A percentile compares a stretch with the other conserved stretches of the same genome.
Conservation (phyloP, 1,140 invertebrate species). For the Asbolus verrucosus region DNA sequence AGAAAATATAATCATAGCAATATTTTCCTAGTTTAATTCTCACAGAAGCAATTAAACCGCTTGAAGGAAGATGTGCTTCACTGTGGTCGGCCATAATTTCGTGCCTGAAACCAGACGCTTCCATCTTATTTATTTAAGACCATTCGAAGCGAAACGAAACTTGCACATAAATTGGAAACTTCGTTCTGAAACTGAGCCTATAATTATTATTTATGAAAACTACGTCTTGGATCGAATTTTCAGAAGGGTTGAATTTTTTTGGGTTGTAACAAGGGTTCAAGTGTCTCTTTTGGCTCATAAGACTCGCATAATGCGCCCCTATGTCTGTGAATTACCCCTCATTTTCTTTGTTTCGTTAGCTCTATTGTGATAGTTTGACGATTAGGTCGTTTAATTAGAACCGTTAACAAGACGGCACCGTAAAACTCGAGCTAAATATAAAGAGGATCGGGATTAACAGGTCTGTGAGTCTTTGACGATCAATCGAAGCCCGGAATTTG, state of each 20-base stretch:
- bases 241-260: neutral
- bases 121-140: conserved; percentile 32
- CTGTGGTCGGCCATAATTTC: conserved; percentile 32
- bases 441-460: conserved; percentile 16
- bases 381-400: conserved; percentile 19
- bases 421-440: conserved; percentile 21
- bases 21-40: conserved; percentile 5
- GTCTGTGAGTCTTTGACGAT: conserved; percentile 8
- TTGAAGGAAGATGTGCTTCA: conserved; percentile 9
- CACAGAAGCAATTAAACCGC: conserved; percentile 26
- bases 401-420: conserved; percentile 21
- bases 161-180: conserved; percentile 23
- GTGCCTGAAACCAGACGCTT: conserved; percentile 20
- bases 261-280: conserved; percentile 1
- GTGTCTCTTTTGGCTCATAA: too few relatives aligned
- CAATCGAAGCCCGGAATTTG: conserved; percentile 22
- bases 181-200: conserved; percentile 3
- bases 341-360: neutral
- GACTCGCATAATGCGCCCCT: conserved; percentile 17
- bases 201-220: conserved; percentile 34
- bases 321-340: conserved; percentile 1
- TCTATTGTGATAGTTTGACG: conserved; percentile 11
- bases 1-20: neutral
- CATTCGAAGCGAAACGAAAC: conserved; percentile 2
- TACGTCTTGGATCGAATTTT: neutral